phyloP scores from a whole-genome alignment of 2,888 invertebrate species.

The Cephonodes hylas region DNA sequence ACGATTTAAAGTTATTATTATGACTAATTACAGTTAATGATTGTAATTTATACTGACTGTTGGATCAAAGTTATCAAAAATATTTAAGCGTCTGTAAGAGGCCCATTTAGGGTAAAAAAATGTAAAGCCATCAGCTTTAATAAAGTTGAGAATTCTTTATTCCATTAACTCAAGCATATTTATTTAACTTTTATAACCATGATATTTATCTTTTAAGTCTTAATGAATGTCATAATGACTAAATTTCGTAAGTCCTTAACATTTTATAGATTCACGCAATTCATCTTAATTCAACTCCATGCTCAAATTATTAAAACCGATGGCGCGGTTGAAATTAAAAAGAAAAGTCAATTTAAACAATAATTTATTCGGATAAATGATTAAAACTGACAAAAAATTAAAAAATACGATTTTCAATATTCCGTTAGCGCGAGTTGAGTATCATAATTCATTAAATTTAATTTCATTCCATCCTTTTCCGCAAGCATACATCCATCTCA shows the following conservation, averaged over 20 bases:
- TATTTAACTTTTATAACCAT: not conserved
- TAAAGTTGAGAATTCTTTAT: not conserved
- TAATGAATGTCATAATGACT: no score
- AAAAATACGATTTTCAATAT: constrained; percentile 41
- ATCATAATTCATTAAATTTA: constrained; percentile 41
- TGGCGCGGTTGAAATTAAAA: constrained; percentile 13
- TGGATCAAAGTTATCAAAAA: not conserved
- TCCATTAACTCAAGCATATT: not conserved
- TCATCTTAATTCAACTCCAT: not conserved
- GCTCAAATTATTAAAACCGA: not conserved
- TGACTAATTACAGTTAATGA: not conserved
- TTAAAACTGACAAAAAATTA: constrained; percentile 21
- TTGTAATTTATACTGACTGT: not conserved
- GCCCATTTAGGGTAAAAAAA: not conserved
- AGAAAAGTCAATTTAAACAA: constrained; percentile 29
- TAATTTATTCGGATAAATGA: constrained; percentile 32
- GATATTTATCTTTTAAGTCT: no score
- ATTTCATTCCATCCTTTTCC: constrained; percentile 21
- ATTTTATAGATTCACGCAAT: not conserved
- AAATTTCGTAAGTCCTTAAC: no score
- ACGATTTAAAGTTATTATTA: no score
- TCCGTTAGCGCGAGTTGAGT: constrained; percentile 36
- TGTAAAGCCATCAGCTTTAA: not conserved
- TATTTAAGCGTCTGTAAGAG: not conserved
- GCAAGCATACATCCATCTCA: constrained; percentile 24